Conservation (phyloP, 1,140 invertebrate species). For the Triops longicaudatus region DNA sequence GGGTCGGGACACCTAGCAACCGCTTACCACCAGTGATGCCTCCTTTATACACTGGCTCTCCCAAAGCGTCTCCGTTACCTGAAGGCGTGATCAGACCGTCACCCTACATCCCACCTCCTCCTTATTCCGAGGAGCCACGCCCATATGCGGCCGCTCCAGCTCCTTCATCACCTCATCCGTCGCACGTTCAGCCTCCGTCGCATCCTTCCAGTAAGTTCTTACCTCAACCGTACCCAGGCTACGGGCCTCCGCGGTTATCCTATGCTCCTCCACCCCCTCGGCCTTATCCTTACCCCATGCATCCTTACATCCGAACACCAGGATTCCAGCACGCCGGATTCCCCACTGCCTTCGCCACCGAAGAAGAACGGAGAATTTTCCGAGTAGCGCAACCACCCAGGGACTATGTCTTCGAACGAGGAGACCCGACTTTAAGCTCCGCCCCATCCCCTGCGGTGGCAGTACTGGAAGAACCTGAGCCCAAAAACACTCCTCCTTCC, state of each 20-base stretch:
- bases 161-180: not conserved
- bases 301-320: constrained; percentile 8
- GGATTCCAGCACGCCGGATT: constrained; percentile 27
- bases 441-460: not conserved
- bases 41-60: not conserved
- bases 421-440: constrained; percentile 1
- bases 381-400: constrained; percentile 22
- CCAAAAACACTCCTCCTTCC: constrained; percentile 17
- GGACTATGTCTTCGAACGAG: not conserved
- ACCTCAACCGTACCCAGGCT: constrained; percentile 17
- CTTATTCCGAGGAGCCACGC: constrained; percentile 9
- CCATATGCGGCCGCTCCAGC: constrained; percentile 15
- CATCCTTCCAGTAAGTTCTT: constrained; percentile 17
- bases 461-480: constrained; percentile 21
- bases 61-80: not conserved
- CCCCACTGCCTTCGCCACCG: constrained; percentile 25
- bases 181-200: not conserved
- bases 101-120: constrained; percentile 18
- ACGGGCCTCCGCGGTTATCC: not conserved
- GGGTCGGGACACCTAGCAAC: not conserved
- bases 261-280: constrained; percentile 17
- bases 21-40: not conserved
- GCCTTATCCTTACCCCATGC: constrained; percentile 20
- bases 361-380: constrained; percentile 27
- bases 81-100: not conserved